phyloP scores from a whole-genome alignment of 2,888 invertebrate genomes.

The Calephelis perditalis region DNA sequence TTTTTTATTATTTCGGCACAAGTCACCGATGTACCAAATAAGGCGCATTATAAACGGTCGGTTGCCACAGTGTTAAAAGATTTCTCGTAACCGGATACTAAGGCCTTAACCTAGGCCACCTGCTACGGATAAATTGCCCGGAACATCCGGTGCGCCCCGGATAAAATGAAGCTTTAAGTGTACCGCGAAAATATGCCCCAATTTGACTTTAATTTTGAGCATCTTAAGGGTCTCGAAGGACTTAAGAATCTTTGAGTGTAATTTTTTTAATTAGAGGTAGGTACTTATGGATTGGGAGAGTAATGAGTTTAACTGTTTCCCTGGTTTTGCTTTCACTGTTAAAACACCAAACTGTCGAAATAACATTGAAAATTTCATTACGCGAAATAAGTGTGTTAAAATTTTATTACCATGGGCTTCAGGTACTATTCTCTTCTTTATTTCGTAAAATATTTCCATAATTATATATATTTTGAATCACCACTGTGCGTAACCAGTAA shows the following conservation, averaged over 20 bases:
- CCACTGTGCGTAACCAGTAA: too few species aligned
- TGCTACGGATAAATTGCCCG: conserved; percentile 52
- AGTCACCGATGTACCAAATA: neutral
- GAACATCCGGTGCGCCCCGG: conserved; percentile 28
- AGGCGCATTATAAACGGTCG: conserved; percentile 5
- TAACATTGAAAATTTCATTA: too few species aligned
- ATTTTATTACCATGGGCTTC: too few species aligned
- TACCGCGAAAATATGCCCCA: conserved; percentile 20
- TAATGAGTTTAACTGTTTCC: too few species aligned
- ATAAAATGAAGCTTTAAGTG: conserved; percentile 16
- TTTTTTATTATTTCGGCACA: neutral
- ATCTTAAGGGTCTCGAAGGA: conserved; percentile 8
- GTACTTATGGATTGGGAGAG: neutral
- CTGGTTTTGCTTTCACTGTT: too few species aligned
- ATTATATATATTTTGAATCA: too few species aligned
- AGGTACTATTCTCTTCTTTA: too few species aligned
- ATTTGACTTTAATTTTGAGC: conserved; percentile 15
- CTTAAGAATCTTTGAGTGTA: neutral
- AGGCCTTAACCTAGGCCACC: conserved; percentile 37
- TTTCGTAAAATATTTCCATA: too few species aligned
- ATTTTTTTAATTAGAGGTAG: conserved; percentile 10
- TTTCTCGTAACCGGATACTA: conserved; percentile 11
- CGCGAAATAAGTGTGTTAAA: too few species aligned
- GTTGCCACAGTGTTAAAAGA: conserved; percentile 6
- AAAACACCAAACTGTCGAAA: too few species aligned